Percentiles rank a stretch among this genome's conserved stretches.
Evolutionary conservation across 37 sponge, comb jelly and placozoan species (phyloP).

Genomic region (Eunapius fragilis): DNA sequence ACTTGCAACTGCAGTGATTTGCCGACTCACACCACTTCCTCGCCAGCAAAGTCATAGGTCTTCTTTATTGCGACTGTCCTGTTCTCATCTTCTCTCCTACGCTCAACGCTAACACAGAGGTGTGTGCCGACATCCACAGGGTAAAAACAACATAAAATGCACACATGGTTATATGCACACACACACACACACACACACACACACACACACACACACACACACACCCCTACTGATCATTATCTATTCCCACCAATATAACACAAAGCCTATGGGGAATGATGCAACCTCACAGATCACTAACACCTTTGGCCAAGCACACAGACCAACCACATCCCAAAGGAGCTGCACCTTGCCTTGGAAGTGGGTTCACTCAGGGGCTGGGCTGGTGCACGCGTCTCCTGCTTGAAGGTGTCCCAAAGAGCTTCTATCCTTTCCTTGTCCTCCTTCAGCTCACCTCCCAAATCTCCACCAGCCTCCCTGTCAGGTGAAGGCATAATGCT

Average conservation of each 20-base stretch:
- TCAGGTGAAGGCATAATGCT: not conserved
- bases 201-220: not conserved
- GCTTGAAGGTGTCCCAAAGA: conserved; percentile 78
- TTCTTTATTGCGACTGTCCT: conserved; percentile 64
- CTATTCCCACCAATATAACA: too few relatives aligned
- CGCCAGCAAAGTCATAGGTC: conserved; percentile 93
- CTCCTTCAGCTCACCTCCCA: conserved; percentile 13
- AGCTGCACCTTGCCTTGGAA: not conserved
- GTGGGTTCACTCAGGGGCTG: not conserved
- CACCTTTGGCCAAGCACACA: conserved; percentile 6
- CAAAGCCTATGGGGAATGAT: too few relatives aligned
- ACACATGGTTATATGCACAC: not conserved
- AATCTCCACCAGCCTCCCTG: conserved; percentile 19
- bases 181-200: not conserved
- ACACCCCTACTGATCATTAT: not conserved
- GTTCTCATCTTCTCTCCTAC: not conserved
- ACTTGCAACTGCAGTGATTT: not conserved
- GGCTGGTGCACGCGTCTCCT: conserved; percentile 17
- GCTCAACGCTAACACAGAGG: not conserved
- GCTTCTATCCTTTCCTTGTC: conserved; percentile 63
- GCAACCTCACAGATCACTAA: not conserved
- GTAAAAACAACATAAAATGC: too few relatives aligned
- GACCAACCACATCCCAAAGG: not conserved
- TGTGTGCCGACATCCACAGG: not conserved
- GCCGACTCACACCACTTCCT: conserved; percentile 67